Evolutionary conservation across 2,797 vertebrate species (phyloP), one percentile per base, ranked within the genome.

Genomic region (Balearica regulorum): DNA sequence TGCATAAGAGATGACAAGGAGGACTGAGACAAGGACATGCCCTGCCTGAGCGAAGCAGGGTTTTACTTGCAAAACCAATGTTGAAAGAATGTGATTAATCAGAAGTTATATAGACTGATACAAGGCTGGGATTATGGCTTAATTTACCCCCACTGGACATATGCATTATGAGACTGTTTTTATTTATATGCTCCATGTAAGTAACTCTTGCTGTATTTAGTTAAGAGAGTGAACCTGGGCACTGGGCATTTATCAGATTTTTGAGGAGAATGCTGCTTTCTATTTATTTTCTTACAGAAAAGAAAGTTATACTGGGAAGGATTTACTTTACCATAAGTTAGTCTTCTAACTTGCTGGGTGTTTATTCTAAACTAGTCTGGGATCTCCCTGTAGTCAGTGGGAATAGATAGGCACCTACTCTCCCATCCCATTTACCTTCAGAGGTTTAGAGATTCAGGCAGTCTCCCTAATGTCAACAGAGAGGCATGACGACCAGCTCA

Each of bases 21-120:
- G 25, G 15, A 54, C 75, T 70, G 78, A 96, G 71, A 87, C 83
- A 96, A 96, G 89, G 81, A 85, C 78, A 80, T 53, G 44, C 35
- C 72, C 53, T 89, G 51, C 57, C 37, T 80, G 78, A 95, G 79
- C 80, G 89, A 83, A 83, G 35, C 26, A 77, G 20, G 20, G 71
- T 90, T 94, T 93, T 77, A 53, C 84, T 91, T 77, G 68, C 37
- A 73, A 93, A 91, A 76, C 16, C 13, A n/a, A 4, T 49, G 62
- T 55, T 85, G 44, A 83, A 87, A 87, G 37, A 60, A 87, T 89
- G 33, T 64, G n/a, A 77, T 68, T 85, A 43, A 93, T 57, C n/a
- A 87, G 60, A 83, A 91, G 41, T 37, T 53, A 8, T 46, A 29
- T 31, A 70, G 41, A 68, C 49, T 65, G 41, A 85, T 77, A 55